These are phyloP conservation scores for Phylloscopus whistleri DNA, from an alignment of 2,113 vertebrate species.

Conservation along the genomic window DNA sequence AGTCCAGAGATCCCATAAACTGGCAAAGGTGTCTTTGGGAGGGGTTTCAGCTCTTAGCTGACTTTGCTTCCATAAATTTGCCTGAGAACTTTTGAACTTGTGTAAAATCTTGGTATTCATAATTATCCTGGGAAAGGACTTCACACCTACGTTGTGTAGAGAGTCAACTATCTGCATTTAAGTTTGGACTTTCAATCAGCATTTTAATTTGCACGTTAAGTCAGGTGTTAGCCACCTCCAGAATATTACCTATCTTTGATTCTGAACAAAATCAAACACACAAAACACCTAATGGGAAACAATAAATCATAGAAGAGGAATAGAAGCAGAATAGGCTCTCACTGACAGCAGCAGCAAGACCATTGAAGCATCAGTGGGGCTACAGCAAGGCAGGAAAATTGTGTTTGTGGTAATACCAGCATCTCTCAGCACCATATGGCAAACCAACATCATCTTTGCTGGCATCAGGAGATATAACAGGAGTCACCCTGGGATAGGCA, in stretches of 20 bases:
- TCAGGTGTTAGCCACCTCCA: neutral
- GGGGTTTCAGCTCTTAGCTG: neutral
- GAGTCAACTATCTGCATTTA: neutral
- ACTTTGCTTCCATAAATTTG: neutral
- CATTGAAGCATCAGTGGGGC: neutral
- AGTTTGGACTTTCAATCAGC: neutral
- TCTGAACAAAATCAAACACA: neutral
- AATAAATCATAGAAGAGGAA: neutral
- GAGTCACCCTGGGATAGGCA: neutral
- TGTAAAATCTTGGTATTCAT: neutral
- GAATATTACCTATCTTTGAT: neutral
- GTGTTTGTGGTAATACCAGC: neutral
- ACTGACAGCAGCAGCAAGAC: neutral
- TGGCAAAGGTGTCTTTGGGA: neutral
- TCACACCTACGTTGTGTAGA: neutral
- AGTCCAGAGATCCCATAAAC: neutral
- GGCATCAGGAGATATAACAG: neutral
- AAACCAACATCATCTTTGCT: neutral
- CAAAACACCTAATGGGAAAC: neutral
- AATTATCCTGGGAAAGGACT: neutral
- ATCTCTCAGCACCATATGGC: constrained; percentile 1
- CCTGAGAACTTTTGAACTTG: neutral
- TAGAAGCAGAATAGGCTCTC: neutral
- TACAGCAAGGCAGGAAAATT: neutral
- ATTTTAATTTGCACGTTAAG: constrained; percentile 16